A percentile compares a stretch with the other conserved stretches of the same genome.
Evolutionary conservation across 1,140 invertebrate species (phyloP).

Genomic region (Drosophila hydei): DNA sequence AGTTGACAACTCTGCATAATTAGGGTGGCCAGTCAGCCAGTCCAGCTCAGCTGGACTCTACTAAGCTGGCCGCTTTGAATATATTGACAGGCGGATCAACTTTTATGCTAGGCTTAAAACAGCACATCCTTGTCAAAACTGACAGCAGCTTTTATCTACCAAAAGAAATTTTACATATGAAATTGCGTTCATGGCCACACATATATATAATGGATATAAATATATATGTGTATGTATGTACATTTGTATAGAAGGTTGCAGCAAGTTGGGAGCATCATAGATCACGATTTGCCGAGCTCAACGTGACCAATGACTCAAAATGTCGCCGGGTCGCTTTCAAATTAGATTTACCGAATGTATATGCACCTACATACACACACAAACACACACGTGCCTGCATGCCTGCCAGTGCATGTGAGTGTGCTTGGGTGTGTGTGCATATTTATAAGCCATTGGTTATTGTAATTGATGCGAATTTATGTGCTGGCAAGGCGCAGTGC

Average conservation of each 20-base stretch:
- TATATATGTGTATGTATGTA: background rate
- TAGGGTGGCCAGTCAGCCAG: too few relatives aligned
- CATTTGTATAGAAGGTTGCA: background rate
- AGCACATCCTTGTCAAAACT: background rate
- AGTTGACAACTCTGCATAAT: too few relatives aligned
- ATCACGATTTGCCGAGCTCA: constrained; percentile 1
- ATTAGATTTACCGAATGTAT: constrained; percentile 52
- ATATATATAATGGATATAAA: background rate
- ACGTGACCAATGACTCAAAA: constrained; percentile 19
- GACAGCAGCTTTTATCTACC: background rate
- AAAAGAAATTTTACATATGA: background rate
- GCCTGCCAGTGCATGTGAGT: background rate
- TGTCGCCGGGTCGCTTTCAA: constrained; percentile 33
- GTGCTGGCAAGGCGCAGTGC: constrained; percentile 1
- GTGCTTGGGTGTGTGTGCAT: background rate
- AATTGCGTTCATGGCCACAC: background rate
- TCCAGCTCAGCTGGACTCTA: too few relatives aligned
- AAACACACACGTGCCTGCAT: background rate
- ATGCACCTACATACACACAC: constrained; percentile 21
- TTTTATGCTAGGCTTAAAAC: background rate
- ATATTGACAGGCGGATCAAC: too few relatives aligned
- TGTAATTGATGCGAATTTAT: constrained; percentile 25
- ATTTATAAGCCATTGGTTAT: constrained; percentile 8
- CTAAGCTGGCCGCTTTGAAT: too few relatives aligned
- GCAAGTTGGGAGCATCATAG: background rate